Conservation (phyloP, 2,797 vertebrate genomes). For the Steatocranus sp. region DNA sequence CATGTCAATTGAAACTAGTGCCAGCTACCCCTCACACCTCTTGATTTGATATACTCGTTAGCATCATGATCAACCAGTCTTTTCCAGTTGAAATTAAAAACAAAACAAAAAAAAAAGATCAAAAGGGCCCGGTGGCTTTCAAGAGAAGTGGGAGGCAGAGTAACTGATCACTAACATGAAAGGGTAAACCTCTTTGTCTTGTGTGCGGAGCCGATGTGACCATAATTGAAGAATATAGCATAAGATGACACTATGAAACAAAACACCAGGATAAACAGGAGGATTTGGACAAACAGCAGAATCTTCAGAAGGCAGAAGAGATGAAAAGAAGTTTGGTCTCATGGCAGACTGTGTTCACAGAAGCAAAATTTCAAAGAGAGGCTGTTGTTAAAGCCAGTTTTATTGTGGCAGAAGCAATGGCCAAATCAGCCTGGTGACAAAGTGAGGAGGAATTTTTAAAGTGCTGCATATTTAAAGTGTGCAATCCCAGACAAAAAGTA, state of each 20-base stretch:
- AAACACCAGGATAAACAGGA: background rate
- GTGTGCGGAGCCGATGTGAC: background rate
- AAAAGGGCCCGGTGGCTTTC: background rate
- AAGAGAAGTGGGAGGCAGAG: background rate
- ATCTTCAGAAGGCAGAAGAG: background rate
- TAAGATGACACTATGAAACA: background rate
- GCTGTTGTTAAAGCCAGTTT: background rate
- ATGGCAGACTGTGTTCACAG: background rate
- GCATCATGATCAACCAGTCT: background rate
- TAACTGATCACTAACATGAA: background rate
- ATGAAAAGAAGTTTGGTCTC: background rate
- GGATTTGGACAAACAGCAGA: background rate
- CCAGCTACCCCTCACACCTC: background rate
- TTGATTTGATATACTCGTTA: background rate
- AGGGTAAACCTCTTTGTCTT: background rate
- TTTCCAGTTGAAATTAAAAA: background rate
- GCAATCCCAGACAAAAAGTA: background rate
- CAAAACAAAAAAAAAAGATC: background rate
- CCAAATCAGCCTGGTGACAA: background rate
- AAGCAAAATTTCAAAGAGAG: background rate
- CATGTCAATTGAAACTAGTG: background rate
- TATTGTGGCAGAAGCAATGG: background rate
- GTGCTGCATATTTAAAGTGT: background rate
- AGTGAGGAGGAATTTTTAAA: background rate
- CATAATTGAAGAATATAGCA: background rate